These are phyloP conservation scores for Scomberomorus guttatus DNA, from an alignment of 2,797 vertebrate species.

Conservation along the genomic window DNA sequence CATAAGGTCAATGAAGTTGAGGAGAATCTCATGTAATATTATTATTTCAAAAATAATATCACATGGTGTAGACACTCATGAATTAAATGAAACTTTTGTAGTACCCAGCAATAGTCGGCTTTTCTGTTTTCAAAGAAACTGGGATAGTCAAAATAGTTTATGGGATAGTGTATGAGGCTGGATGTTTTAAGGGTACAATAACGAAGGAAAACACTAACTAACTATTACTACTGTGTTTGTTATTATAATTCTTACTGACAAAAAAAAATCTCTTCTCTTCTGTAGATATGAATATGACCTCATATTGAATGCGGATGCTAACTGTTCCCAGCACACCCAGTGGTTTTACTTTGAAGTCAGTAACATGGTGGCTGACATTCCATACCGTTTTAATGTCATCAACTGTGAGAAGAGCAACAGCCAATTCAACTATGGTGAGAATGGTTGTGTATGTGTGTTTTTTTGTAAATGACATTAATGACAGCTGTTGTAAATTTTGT, in stretches of 20 bases:
- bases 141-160: too few species aligned
- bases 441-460: not conserved
- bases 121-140: too few species aligned
- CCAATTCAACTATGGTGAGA: slow-evolving; percentile 95
- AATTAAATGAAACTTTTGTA: too few species aligned
- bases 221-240: too few species aligned
- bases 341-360: slow-evolving; percentile 96
- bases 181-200: too few species aligned
- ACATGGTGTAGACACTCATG: too few species aligned
- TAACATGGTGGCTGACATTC: slow-evolving; percentile 82
- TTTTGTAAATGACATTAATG: too few species aligned
- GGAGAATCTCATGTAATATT: not conserved
- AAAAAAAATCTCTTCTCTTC: not conserved
- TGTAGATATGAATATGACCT: slow-evolving; percentile 93
- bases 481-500: not conserved
- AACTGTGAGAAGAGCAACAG: slow-evolving; percentile 97
- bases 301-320: slow-evolving; percentile 91
- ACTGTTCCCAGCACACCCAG: slow-evolving; percentile 88
- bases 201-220: too few species aligned
- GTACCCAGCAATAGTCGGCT: too few species aligned
- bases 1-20: not conserved
- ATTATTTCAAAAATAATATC: not conserved
- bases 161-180: too few species aligned
- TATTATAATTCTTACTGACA: too few species aligned
- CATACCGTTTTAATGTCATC: slow-evolving; percentile 94